Evolutionary conservation across 1,140 invertebrate species (phyloP), one percentile per base, ranked within the genome.

Genomic region (Scaptomyza graminum): DNA sequence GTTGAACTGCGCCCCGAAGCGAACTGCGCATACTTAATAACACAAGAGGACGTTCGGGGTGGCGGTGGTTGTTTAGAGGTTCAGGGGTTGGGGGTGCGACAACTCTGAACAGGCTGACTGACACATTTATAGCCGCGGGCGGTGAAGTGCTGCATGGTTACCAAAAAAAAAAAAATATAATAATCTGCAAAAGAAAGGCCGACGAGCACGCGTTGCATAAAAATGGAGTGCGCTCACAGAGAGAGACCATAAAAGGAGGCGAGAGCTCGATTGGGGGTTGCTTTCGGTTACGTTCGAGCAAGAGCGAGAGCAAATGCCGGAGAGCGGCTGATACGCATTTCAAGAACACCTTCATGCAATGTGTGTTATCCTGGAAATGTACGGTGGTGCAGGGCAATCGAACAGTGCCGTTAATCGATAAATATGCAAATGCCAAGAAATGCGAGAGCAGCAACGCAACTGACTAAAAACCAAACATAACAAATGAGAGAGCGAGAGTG

Each of bases 41-140:
- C 37, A n/a, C 37, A 41, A 41, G 37, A 41, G 37, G 41, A 46
- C 16, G 55, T 57, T 46, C 22, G 41, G 55, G 41, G 41, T 31
- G 28, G 41, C 39, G 56, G 62, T 60, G 55, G 67, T 71, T 71
- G 72, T 46, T 74, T 64, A 49, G 16, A n/a, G 12, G 54, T 41
- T 62, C 51, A 49, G 51, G 62, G 57, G 61, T 13, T 64, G 59
- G 57, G 37, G 37, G 74, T 60, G 72, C 11, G 70, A 54, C 11
- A 41, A 41, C 11, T 3, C 12, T n/a, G 43, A 37, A 44, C 62
- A 54, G 56, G 54, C 68, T 54, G 63, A 41, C 78, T 84, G 81
- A 76, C 81, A 84, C 81, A 85, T 79, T 80, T 79, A 80, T 80
- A 64, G 69, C 81, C 43, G 47, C 52, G 61, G 78, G 77, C 78